Evolutionary conservation across 1,140 invertebrate genomes (phyloP).

Genomic region (Venustaconcha ellipsiformis): DNA sequence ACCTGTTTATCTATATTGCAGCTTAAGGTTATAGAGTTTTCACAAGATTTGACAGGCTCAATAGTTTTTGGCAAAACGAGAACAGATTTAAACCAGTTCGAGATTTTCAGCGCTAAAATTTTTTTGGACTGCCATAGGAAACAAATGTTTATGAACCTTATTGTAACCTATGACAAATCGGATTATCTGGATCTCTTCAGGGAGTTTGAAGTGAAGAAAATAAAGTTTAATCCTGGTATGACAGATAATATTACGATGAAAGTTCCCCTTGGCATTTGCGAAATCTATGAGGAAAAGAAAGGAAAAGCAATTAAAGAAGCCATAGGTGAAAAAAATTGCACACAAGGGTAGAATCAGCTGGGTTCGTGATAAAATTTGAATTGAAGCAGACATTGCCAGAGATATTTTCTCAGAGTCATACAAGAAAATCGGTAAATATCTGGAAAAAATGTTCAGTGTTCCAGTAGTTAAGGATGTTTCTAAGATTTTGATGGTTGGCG

Average conservation of each 20-base stretch:
- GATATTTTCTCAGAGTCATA: neutral
- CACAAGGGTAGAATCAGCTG: conserved; percentile 1
- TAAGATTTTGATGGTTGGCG: conserved; percentile 19
- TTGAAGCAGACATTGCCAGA: neutral
- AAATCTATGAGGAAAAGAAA: conserved; percentile 5
- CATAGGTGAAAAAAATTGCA: neutral
- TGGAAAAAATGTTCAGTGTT: neutral
- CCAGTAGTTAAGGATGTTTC: neutral
- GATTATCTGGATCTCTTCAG: conserved; percentile 27
- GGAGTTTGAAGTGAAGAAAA: conserved; percentile 34
- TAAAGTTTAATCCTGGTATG: conserved; percentile 10
- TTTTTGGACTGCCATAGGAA: too few species aligned
- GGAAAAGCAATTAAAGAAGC: conserved; percentile 9
- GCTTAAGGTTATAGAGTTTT: too few species aligned
- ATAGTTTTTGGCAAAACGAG: too few species aligned
- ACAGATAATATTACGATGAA: conserved; percentile 10
- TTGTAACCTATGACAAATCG: neutral
- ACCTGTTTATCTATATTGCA: too few species aligned
- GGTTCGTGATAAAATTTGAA: conserved; percentile 10
- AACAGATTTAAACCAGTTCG: too few species aligned
- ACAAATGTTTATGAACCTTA: too few species aligned
- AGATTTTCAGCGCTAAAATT: too few species aligned
- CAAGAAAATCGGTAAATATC: neutral
- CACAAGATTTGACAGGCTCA: too few species aligned
- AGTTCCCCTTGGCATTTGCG: conserved; percentile 8